Base-by-base conservation (phyloP, 1,140 invertebrate genomes). In the Lucilia cuprina region DNA sequence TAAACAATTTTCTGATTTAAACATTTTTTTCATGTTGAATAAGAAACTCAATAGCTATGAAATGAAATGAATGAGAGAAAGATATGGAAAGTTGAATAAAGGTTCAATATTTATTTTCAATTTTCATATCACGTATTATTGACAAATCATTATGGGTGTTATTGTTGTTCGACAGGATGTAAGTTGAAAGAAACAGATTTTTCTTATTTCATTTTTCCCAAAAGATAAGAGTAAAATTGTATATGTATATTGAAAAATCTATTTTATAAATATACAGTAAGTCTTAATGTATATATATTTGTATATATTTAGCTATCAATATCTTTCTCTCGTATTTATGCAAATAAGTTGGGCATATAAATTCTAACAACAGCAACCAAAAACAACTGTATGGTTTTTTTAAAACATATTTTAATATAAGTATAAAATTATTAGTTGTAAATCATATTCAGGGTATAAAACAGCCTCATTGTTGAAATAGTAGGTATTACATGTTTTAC, bases 141-240 rank as follows among this genome's bases (percentile, higher is more conserved):
- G 77, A 80, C 77, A 80, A 80, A 80, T 80, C 77, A 80, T 80
- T 80, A 80, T 80, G 77, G 77, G 41, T 80, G 21, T 80, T 80
- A 80, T 80, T 80, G 77, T 80, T 80, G 77, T 49, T 50, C 77
- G 77, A 80, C 77, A 80, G 77, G 77, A 80, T 80, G 77, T 80
- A 80, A 70, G 65, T 70, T 25, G 65, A 21, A 70, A n/a, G n/a
- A 70, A 70, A 25, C 65, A 70, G 65, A 70, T 70, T 70, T 70
- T 70, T 60, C 55, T 60, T 21, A 70, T 70, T 70, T 70, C 10
- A n/a, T 70, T 21, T 70, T 25, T 19, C 41, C 5, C 5, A 70
- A 70, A 70, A 25, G 7, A 25, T 55, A 55, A 41, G 41, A 41
- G 41, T 8, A 8, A 5, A 41, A 41, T 8, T 41, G 41, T 41